Evolutionary conservation across 1,140 invertebrate species (phyloP).

Genomic region (Drosophila pruinosa): DNA sequence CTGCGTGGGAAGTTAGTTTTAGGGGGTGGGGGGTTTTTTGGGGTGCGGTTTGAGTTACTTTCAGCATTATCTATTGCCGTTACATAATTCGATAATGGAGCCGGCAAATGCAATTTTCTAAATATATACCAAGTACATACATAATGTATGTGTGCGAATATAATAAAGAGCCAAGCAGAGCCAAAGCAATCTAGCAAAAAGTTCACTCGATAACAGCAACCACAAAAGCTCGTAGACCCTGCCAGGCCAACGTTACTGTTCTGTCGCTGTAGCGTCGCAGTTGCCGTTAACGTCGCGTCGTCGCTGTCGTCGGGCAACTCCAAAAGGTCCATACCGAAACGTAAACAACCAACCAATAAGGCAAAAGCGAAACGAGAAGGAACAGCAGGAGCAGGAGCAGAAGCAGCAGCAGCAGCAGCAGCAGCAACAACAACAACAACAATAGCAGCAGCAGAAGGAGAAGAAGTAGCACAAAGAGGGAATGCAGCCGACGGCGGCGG

Average conservation of each 20-base stretch:
- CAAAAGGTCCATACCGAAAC: constrained; percentile 61
- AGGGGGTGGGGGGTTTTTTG: not conserved
- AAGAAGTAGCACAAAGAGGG: constrained; percentile 16
- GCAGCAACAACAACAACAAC: not conserved
- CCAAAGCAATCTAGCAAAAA: constrained; percentile 27
- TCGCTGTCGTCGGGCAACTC: constrained; percentile 49
- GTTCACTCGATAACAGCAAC: constrained; percentile 45
- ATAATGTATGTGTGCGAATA: not conserved
- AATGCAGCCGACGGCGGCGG: constrained; percentile 63
- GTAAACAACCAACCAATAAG: constrained; percentile 67
- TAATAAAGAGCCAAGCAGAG: not conserved
- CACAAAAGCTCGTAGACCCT: constrained; percentile 27
- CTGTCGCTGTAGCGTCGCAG: not conserved
- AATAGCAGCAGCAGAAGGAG: not conserved
- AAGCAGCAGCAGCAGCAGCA: not conserved
- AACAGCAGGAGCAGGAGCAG: constrained; percentile 32
- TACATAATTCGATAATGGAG: constrained; percentile 18
- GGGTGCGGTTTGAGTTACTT: constrained; percentile 1
- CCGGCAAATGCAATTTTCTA: constrained; percentile 18
- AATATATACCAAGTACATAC: constrained; percentile 2
- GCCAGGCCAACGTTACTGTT: constrained; percentile 6
- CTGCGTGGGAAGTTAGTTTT: constrained; percentile 7
- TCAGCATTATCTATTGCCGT: constrained; percentile 14
- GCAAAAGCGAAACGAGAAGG: constrained; percentile 22
- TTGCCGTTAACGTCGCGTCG: not conserved